Conservation (phyloP, 1,140 invertebrate species). For the Drosophila paulistorum region DNA sequence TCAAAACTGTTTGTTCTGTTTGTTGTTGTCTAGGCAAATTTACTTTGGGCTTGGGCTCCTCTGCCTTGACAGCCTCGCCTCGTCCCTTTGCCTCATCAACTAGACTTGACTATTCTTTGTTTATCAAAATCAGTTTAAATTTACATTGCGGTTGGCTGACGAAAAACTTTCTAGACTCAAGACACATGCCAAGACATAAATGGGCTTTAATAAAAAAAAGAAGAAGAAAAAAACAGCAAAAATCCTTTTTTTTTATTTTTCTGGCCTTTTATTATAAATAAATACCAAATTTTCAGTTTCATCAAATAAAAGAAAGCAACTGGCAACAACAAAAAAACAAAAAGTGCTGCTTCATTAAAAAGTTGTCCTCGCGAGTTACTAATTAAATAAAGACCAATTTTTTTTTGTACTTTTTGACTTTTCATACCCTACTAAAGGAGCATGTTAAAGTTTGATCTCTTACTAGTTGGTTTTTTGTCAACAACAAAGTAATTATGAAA, state of each 20-base stretch:
- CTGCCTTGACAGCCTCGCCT: not conserved
- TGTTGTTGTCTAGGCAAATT: slow-evolving; percentile 42
- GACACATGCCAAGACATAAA: slow-evolving; percentile 5
- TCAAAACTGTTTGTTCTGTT: slow-evolving; percentile 25
- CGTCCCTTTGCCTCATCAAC: too few relatives aligned
- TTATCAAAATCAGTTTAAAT: slow-evolving; percentile 43
- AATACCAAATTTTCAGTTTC: slow-evolving; percentile 30
- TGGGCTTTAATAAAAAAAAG: slow-evolving; percentile 8
- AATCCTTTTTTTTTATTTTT: not conserved
- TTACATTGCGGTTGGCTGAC: slow-evolving; percentile 36
- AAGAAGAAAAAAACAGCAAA: not conserved
- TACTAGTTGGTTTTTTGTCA: too few relatives aligned
- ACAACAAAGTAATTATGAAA: too few relatives aligned
- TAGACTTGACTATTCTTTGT: slow-evolving; percentile 12
- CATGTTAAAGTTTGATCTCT: not conserved
- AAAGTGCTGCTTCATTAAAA: slow-evolving; percentile 12
- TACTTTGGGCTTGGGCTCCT: slow-evolving; percentile 30
- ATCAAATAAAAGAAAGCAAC: not conserved
- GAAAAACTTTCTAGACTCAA: slow-evolving; percentile 33
- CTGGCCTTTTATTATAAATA: slow-evolving; percentile 4
- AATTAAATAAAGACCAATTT: slow-evolving; percentile 55
- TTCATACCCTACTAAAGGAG: not conserved
- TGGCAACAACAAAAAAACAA: not conserved
- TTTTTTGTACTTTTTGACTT: slow-evolving; percentile 24
- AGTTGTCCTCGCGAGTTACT: slow-evolving; percentile 25